Evolutionary conservation across 2,113 vertebrate genomes (phyloP).

Genomic region (Myiozetetes cayanensis): DNA sequence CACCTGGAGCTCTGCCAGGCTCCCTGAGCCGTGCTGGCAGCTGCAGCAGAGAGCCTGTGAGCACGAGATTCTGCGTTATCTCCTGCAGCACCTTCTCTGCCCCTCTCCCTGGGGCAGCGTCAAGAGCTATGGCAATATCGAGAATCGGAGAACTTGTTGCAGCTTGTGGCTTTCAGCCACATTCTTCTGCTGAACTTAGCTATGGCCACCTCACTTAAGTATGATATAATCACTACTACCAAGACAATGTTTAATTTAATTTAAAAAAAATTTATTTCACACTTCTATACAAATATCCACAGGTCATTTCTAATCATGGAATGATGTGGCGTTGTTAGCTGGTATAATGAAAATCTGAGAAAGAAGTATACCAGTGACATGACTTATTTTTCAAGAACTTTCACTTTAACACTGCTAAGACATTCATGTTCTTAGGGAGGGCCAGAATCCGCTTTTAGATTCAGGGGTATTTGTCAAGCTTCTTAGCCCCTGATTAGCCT

Average conservation of each 20-base stretch:
- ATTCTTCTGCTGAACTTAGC: not conserved
- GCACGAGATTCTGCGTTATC: accelerated
- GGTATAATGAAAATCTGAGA: constrained; percentile 63
- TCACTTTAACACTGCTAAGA: not conserved
- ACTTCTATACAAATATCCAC: constrained; percentile 82
- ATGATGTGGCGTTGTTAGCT: constrained; percentile 69
- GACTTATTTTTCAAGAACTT: constrained; percentile 59
- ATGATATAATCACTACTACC: not conserved
- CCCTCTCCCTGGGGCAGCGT: not conserved
- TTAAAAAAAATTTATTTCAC: constrained; percentile 76
- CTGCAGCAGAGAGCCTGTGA: not conserved
- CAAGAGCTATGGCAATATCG: accelerated
- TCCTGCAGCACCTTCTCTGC: not conserved
- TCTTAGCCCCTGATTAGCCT: not conserved
- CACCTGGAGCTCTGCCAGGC: not conserved
- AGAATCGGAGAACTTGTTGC: not conserved
- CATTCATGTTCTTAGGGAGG: not conserved
- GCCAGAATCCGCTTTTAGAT: not conserved
- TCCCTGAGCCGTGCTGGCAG: not conserved
- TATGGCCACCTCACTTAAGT: not conserved
- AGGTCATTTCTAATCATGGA: constrained; percentile 73
- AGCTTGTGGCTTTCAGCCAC: not conserved
- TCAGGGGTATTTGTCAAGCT: not conserved
- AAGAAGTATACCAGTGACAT: constrained; percentile 68
- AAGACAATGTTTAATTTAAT: constrained; percentile 62